Base-by-base conservation (phyloP, 2,797 vertebrate species). In the Chromobotia macracanthus region DNA sequence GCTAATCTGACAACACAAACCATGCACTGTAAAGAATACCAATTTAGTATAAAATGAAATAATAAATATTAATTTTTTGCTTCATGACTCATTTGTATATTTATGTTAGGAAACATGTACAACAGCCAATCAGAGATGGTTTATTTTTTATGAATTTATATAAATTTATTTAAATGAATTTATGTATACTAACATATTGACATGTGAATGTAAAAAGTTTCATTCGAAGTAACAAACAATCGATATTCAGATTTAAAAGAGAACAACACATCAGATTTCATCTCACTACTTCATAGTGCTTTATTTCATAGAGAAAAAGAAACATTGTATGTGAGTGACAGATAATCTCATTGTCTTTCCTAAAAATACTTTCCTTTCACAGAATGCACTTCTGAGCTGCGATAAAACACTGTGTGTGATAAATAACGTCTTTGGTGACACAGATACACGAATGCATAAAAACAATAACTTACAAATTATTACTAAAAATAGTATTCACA, bases 391-490 rank as follows among this genome's bases (percentile, higher is more conserved):
- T 77, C 84, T 63, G 61, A 86, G 75, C 77, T 84, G 78, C 80
- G 81, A 83, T 72, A 60, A 89, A 87, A 84, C 82, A 51, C 79
- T 11, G 41, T 74, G 63, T 12, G 31, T 38, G 85, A 92, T 90
- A 91, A 91, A 93, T 90, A 92, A 70, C 23, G 76, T 89, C 87
- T 92, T 93, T 89, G 87, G 90, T 90, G 85, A 91, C 83, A 90
- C 83, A 89, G 83, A 89, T 71, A 87, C 80, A 91, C 82, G 81
- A 90, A 89, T 74, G 67, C 82, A 89, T 84, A 92, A 88, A 93
- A 91, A 91, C 83, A 91, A 86, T 21, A 89, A 91, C 80, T 92
- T 94, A 93, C 92, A 93, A 88, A 93, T 79, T 53, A 80, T 84
- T 61, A 80, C 83, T 87, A 83, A 81, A 83, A 77, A 83, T 87